Base-by-base conservation (phyloP, 1,140 invertebrate genomes). In the Aphidius ervi region DNA sequence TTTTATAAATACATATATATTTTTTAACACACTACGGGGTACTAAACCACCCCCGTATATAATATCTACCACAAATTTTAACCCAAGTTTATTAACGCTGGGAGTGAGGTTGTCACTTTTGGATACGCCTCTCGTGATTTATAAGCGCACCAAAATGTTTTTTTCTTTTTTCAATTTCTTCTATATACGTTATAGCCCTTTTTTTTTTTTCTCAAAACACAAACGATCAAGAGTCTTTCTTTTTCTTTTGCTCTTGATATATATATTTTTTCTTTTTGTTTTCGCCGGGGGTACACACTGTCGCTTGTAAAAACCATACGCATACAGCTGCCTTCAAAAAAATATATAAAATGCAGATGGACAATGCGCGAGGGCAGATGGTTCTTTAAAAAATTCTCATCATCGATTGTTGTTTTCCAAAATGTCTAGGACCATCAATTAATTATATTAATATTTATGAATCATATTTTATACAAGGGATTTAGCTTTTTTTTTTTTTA, bases 31-130 rank as follows among this genome's bases (percentile, higher is more conserved):
- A 63, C 58, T 61, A 39, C 50, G 48, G 60, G 56, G 53, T 43
- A 46, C 45, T 45, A 42, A 46, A 48, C 56, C 56, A 40, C 57
- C 49, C 60, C 48, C 42, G 46, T 55, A 20, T 46, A 47, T 41
- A 5, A 9, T 40, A 23, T 40, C 48, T 16, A 43, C 46, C 58
- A 47, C 41, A 5, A n/a, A 49, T n/a, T 31, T 56, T 20, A 48
- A 9, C 46, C 31, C 52, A 42, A 48, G 56, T 67, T 67, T 67
- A 67, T 65, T 67, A 67, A 65, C 59, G 56, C 56, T 42, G 63
- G 63, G 66, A 62, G 60, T 64, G 63, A 67, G 63, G 62, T 64
- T 65, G 66, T 67, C 66, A 65, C 59, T 67, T 67, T 67, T 40
- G 60, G 61, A 43, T 58, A 64, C 63, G 65, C 63, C 63, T 67